Conservation (phyloP, 2,888 invertebrate genomes). For the Lasioglossum morio region DNA sequence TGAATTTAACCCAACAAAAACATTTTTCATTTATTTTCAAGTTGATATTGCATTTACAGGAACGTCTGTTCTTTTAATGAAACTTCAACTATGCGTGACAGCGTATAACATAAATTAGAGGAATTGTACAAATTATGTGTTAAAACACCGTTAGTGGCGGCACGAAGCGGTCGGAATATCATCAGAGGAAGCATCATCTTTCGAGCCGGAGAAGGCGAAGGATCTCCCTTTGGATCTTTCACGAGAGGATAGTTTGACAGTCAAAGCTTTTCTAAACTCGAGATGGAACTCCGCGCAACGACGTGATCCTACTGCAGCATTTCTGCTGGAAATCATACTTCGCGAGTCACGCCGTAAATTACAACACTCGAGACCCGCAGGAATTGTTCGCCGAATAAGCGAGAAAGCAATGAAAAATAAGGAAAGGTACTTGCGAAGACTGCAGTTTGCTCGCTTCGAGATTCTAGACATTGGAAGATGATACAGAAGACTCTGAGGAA, state of each 20-base stretch:
- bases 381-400: conserved; percentile 30
- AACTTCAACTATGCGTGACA: background rate
- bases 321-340: conserved; percentile 48
- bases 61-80: background rate
- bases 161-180: background rate
- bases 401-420: conserved; percentile 38
- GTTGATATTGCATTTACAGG: background rate
- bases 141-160: background rate
- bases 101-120: background rate
- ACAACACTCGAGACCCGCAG: conserved; percentile 34
- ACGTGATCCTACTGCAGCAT: conserved; percentile 45
- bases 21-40: background rate
- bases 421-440: conserved; percentile 17
- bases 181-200: background rate
- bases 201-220: conserved; percentile 1
- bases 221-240: conserved; percentile 34
- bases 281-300: conserved; percentile 40
- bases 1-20: background rate
- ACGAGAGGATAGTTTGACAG: conserved; percentile 33
- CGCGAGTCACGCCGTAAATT: conserved; percentile 50
- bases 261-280: conserved; percentile 37
- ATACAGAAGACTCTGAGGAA: background rate
- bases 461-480: background rate
- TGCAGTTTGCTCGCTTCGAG: background rate
- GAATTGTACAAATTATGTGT: background rate